A percentile compares a stretch with the other conserved stretches of the same genome.
Evolutionary conservation across 2,113 vertebrate species (phyloP).

Genomic region (Takifugu bimaculatus): DNA sequence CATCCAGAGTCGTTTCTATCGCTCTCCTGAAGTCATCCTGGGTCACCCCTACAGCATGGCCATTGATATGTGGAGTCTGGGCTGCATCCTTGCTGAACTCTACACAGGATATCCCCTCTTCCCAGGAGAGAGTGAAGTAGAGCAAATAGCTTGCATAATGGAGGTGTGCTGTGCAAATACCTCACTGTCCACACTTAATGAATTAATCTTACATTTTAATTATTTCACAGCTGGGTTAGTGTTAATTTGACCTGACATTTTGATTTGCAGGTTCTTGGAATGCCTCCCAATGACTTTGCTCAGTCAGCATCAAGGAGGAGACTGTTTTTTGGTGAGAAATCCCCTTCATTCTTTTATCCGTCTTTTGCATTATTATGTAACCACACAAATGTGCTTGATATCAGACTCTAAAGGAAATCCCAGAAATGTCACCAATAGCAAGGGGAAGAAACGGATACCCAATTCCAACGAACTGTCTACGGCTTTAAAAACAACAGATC

Average conservation of each 20-base stretch:
- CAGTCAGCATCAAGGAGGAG: slow-evolving; percentile 83
- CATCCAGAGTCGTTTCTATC: slow-evolving; percentile 94
- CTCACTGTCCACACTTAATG: neutral
- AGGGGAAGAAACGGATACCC: slow-evolving; percentile 83
- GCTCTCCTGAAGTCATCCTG: slow-evolving; percentile 92
- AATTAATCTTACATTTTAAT: neutral
- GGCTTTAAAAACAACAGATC: slow-evolving; percentile 82
- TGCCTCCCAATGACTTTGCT: slow-evolving; percentile 85
- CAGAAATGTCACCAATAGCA: slow-evolving; percentile 84
- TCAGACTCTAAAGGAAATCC: slow-evolving; percentile 90
- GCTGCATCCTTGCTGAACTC: slow-evolving; percentile 90
- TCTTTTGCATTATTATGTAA: neutral
- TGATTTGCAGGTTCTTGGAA: slow-evolving; percentile 82
- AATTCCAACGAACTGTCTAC: slow-evolving; percentile 83
- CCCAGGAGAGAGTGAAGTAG: slow-evolving; percentile 88
- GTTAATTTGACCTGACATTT: slow-evolving; percentile 3
- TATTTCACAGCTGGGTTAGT: neutral
- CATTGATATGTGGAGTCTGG: slow-evolving; percentile 97
- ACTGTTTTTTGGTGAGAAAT: slow-evolving; percentile 85
- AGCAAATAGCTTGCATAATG: slow-evolving; percentile 94
- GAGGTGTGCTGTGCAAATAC: slow-evolving; percentile 73
- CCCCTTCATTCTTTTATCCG: neutral
- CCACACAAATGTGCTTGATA: slow-evolving; percentile 8
- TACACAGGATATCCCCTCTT: slow-evolving; percentile 88
- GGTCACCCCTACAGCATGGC: slow-evolving; percentile 91